Base-by-base conservation (phyloP, 2,113 vertebrate species). In the Daubentonia madagascariensis region DNA sequence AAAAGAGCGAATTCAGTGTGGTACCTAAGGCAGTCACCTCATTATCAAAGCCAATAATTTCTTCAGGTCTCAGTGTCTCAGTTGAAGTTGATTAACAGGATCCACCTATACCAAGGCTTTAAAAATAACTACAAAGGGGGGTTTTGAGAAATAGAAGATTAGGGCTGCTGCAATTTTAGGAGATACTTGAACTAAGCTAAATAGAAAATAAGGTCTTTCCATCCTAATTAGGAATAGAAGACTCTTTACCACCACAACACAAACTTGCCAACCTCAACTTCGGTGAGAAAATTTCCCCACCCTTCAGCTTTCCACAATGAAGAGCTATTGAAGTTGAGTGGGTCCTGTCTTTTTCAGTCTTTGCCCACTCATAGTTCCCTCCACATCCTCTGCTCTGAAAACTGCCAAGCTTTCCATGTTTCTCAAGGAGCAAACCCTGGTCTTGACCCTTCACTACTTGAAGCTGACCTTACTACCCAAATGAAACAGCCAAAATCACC, bases 1-100 rank as follows among this genome's bases (percentile, higher is more conserved):
- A 70, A 75, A 89, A 76, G 59, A 97, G n/a, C 4, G 85, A 43
- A 78, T 57, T 68, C 73, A 37, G 48, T 61, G 20, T 87, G 84
- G 35, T 73, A 81, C 52, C 20, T 50, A 75, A 75, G 73, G 48
- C 57, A 78, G 73, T 72, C 50, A 45, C 50, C 73, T 87, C 8
- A 37, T 25, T 65, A 32, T 50, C 14, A n/a, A 0, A 85, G 67
- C 52, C 91, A 83, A 61, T 23, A 52, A 63, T 32, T 50, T 86
- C 28, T 93, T 78, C 73, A 32, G 16, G 22, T n/a, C 40, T 93
- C 67, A 3, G 14, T 5, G 16, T 79, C 61, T 73, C 48, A 20
- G 8, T 1, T 54, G 28, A 40, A 81, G 35, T 16, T 40, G 37
- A 93, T 40, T 8, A 57, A 68, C 10, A 67, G 61, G 18, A 37